Base-by-base conservation (phyloP, 1,140 invertebrate species). In the Parasteatoda tepidariorum region DNA sequence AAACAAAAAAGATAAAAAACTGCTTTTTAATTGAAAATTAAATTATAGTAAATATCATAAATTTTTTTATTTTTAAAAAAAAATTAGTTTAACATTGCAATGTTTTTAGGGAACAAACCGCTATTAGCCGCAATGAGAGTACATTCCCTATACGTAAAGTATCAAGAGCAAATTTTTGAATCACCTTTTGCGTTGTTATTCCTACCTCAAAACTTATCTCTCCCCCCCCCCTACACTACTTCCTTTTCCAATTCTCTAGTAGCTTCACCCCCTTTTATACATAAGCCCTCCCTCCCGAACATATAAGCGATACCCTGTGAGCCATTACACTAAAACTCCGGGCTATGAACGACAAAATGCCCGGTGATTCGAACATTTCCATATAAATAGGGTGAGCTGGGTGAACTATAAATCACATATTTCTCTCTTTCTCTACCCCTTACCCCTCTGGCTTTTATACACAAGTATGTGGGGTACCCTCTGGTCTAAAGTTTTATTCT, bases 331-430 rank as follows among this genome's bases (percentile, higher is more conserved):
- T 82, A 59, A 82, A 82, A 82, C 78, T 82, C 48, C 48, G 48
- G 78, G 78, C 78, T 71, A 82, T 82, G 78, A 71, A 82, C 78
- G 78, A 82, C 78, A 82, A 82, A 82, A 82, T 82, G 67, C 78
- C 78, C 66, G 28, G 54, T 71, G 78, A 82, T 82, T 71, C 48
- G 78, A 82, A 82, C 78, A 82, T 82, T 82, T 82, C 78, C 78
- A 82, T 82, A 82, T 82, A 82, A 82, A 82, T 82, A 82, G 78
- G 38, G 78, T 41, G 78, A 82, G 64, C 78, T 62, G 62, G 26
- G 78, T 62, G 66, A 54, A 33, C 78, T 82, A 82, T 82, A 82
- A 82, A 82, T 82, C 78, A 82, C 78, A 71, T 61, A 82, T 82
- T 82, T 82, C 73, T 24, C 59, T 61, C 6, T 11, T 9, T 7